Conservation (phyloP, 1,140 invertebrate species). For the Microplitis demolitor region DNA sequence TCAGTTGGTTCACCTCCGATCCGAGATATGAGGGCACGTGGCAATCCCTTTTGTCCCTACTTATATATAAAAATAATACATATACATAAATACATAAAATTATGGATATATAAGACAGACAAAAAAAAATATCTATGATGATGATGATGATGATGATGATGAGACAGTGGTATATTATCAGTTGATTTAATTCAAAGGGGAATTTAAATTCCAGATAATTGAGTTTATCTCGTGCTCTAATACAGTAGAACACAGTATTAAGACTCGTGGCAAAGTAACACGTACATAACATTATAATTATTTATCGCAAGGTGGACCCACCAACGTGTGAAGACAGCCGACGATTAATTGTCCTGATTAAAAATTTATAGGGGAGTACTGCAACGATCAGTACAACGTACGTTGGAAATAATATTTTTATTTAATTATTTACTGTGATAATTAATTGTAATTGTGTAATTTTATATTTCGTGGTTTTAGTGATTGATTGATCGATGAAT, state of each 20-base stretch:
- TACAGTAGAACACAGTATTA: neutral
- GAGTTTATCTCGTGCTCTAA: no score
- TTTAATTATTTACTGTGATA: no score
- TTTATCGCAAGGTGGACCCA: constrained; percentile 49
- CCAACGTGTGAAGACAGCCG: constrained; percentile 51
- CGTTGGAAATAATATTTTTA: no score
- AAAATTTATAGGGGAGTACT: neutral
- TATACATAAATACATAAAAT: constrained; percentile 12
- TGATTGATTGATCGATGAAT: no score
- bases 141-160: no score
- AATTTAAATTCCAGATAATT: neutral
- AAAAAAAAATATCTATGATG: neutral
- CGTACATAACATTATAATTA: constrained; percentile 8
- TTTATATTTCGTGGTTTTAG: no score
- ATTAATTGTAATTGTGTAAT: no score
- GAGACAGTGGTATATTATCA: no score
- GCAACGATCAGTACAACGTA: no score
- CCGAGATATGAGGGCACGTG: neutral
- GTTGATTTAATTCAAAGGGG: neutral
- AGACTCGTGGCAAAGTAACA: neutral
- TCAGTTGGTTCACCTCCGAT: neutral
- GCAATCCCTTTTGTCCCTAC: neutral
- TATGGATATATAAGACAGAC: neutral
- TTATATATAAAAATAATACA: neutral
- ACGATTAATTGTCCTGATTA: constrained; percentile 54